These are phyloP conservation scores for Trachymyrmex cornetzi DNA, from an alignment of 1,140 invertebrate genomes.

Conservation along the genomic window DNA sequence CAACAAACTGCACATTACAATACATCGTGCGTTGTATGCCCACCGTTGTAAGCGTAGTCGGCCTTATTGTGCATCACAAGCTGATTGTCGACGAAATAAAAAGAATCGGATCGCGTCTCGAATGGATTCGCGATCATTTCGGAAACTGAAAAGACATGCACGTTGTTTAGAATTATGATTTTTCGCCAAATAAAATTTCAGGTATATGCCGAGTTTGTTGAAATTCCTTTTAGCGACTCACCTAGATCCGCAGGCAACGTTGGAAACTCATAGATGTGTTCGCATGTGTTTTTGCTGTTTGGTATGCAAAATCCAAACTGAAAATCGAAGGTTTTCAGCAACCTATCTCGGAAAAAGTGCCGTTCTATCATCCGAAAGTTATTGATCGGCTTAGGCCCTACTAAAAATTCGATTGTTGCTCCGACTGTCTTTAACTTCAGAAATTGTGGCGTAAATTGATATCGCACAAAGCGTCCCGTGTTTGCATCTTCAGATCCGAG, in stretches of 20 bases:
- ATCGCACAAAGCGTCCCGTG: constrained; percentile 97
- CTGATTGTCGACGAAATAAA: constrained; percentile 99
- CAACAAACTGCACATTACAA: constrained; percentile 70
- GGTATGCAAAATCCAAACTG: constrained; percentile 99
- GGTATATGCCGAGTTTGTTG: neutral
- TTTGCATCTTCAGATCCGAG: constrained; percentile 93
- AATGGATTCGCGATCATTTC: constrained; percentile 99
- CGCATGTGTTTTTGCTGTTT: constrained; percentile 98
- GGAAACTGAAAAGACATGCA: constrained; percentile 91
- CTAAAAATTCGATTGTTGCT: constrained; percentile 98
- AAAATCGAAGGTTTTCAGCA: constrained; percentile 99
- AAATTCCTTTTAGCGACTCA: constrained; percentile 86
- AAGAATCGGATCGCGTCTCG: constrained; percentile 98
- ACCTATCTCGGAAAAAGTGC: constrained; percentile 97
- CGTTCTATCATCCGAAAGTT: constrained; percentile 99
- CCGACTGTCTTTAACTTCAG: constrained; percentile 98
- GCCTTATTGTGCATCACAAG: constrained; percentile 99
- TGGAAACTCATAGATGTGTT: constrained; percentile 99
- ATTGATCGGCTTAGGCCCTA: constrained; percentile 96
- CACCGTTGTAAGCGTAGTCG: constrained; percentile 97
- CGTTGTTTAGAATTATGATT: constrained; percentile 18
- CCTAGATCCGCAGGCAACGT: constrained; percentile 94
- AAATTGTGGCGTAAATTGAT: constrained; percentile 98
- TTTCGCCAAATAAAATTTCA: neutral
- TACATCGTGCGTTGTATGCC: constrained; percentile 81